These are phyloP conservation scores for Neopipo cinnamomea DNA, from an alignment of 2,113 vertebrate species.

Conservation along the genomic window DNA sequence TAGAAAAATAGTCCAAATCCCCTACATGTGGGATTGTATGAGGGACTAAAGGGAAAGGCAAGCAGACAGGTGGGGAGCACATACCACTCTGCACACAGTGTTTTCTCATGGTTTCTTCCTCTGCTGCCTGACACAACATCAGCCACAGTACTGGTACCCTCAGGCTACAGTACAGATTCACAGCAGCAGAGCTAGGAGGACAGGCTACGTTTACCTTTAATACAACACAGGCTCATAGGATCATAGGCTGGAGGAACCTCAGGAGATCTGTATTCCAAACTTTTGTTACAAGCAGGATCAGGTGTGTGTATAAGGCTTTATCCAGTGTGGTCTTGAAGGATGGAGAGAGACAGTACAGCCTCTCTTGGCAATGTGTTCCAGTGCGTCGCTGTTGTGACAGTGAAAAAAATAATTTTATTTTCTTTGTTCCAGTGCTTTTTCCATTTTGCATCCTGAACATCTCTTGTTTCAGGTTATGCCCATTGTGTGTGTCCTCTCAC, in stretches of 20 bases:
- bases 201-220: background rate
- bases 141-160: background rate
- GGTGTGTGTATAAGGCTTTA: background rate
- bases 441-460: background rate
- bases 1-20: background rate
- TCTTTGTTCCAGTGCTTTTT: background rate
- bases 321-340: background rate
- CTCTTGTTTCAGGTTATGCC: background rate
- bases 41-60: background rate
- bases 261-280: background rate
- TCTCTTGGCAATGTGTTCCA: background rate
- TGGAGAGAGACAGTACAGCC: background rate
- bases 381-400: background rate
- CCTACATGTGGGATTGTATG: background rate
- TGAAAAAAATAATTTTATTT: background rate
- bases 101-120: background rate
- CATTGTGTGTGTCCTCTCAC: fast-evolving
- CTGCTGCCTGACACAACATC: background rate
- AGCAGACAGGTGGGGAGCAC: background rate
- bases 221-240: background rate
- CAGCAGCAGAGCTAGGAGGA: background rate
- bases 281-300: background rate
- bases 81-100: background rate
- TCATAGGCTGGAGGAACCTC: background rate
- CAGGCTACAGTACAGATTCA: background rate